Base-by-base conservation (phyloP, 1,140 invertebrate genomes). In the Ephestia elutella region DNA sequence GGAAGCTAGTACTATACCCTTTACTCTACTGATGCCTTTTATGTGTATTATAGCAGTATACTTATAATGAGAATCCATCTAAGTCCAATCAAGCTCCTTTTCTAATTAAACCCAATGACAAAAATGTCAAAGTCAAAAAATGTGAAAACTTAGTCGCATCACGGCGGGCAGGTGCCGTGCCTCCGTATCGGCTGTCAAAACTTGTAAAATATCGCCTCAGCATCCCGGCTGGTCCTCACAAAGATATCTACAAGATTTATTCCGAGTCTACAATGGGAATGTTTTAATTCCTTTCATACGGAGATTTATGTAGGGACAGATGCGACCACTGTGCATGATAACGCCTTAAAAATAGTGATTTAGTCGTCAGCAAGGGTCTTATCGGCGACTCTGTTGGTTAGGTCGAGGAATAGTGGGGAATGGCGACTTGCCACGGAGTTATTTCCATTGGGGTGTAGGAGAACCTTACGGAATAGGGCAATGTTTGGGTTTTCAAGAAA, bases 101-200 rank as follows among this genome's bases (percentile, higher is more conserved):
- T 44, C 38, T 17, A 44, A 17, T 44, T 17, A 17, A 15, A 32
- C 13, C 1, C 13, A 15, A 44, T 15, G 38, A 44, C 38, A 17
- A 44, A 17, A 44, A 15, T 5, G 38, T 60, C 59, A 56, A 44
- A 44, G 38, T 44, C 13, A 44, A 44, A 44, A 44, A 44, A 44
- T 44, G 38, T 44, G 38, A 44, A 44, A 44, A 15, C 15, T 44
- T 15, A 44, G 38, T 15, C 30, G 30, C 30, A 32, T 32, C 38
- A 54, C 25, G 15, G 51, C 38, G 63, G 54, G 65, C 66, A 72
- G 68, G 69, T 73, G 74, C 65, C 74, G 59, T 61, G 70, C 64
- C 72, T 73, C 81, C 86, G 77, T 89, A 87, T 85, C 82, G 82
- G 69, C 86, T 89, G 89, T 90, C 89, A 89, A 89, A 90, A 90